A percentile compares a stretch with the other conserved stretches of the same genome.
These are phyloP conservation scores for Lumbricus terrestris DNA, from an alignment of 2,888 invertebrate genomes.

Conservation along the genomic window DNA sequence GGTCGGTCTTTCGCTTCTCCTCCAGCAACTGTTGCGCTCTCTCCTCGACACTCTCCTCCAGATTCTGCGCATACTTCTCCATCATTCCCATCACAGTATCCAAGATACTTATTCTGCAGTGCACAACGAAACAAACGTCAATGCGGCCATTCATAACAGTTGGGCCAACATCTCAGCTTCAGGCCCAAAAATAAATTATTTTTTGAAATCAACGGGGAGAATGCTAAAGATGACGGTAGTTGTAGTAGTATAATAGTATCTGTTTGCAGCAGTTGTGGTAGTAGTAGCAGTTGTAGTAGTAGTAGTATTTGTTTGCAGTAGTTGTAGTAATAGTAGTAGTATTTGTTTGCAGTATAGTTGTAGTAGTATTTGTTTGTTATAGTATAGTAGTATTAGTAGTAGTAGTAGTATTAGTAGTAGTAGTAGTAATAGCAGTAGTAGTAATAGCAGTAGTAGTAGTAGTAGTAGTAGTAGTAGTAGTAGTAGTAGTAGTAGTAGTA, in stretches of 20 bases:
- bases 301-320: not conserved
- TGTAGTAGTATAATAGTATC: not conserved
- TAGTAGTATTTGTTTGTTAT: too few species aligned
- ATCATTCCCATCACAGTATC: constrained; percentile 42
- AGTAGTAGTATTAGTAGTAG: not conserved
- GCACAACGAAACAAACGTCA: not conserved
- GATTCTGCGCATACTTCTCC: constrained; percentile 52
- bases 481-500: too few species aligned
- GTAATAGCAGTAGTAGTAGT: too few species aligned
- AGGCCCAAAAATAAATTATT: too few species aligned
- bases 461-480: too few species aligned
- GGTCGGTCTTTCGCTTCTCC: constrained; percentile 55
- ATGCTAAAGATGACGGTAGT: not conserved
- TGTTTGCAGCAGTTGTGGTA: not conserved
- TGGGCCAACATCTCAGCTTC: not conserved
- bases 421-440: too few species aligned
- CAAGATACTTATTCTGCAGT: constrained; percentile 32
- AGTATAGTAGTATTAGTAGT: not conserved
- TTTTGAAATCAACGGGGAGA: not conserved
- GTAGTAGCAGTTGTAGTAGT: not conserved
- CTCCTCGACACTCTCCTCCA: constrained; percentile 51
- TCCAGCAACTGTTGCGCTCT: constrained; percentile 52
- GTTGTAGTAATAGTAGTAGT: not conserved
- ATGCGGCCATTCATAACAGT: too few species aligned
- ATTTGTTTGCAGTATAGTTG: too few species aligned